Evolutionary conservation across 1,140 invertebrate genomes (phyloP).

Genomic region (Branchinecta lynchi): DNA sequence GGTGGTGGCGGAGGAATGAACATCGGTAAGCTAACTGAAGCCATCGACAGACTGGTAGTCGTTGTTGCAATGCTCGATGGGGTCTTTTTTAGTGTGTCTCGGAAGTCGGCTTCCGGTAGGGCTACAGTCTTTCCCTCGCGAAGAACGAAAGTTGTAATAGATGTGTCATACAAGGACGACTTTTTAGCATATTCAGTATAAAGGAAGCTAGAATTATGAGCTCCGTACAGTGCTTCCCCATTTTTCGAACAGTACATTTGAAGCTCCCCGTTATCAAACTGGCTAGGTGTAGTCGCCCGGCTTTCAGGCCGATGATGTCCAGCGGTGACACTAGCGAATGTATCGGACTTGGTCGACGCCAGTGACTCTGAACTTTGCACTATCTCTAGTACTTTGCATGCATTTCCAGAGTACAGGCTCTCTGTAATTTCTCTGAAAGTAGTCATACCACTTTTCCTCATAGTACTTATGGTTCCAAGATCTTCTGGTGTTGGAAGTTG

Average conservation of each 20-base stretch:
- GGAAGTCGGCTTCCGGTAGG: not conserved
- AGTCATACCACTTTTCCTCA: not conserved
- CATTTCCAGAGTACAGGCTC: not conserved
- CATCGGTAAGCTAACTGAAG: not conserved
- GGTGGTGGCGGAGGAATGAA: not conserved
- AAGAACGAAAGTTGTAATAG: not conserved
- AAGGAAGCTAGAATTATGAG: conserved; percentile 23
- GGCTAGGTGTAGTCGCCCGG: not conserved
- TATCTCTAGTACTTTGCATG: not conserved
- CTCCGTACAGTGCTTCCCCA: conserved; percentile 25
- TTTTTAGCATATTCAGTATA: conserved; percentile 18
- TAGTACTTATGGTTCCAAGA: conserved; percentile 13
- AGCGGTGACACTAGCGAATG: not conserved
- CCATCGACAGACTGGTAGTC: not conserved
- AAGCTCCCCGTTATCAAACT: conserved; percentile 19
- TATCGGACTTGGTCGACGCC: not conserved
- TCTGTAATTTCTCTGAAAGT: not conserved
- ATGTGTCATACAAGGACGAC: not conserved
- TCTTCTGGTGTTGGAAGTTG: conserved; percentile 17
- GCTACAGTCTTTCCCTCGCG: conserved; percentile 6
- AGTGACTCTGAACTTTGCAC: conserved; percentile 13
- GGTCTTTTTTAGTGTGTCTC: not conserved
- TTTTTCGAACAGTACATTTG: conserved; percentile 24
- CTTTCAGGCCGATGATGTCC: not conserved
- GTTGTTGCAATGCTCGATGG: not conserved